Percentiles rank a stretch among this genome's conserved stretches.
phyloP scores from a whole-genome alignment of 1,140 invertebrate genomes.

The Phymastichus coffea region DNA sequence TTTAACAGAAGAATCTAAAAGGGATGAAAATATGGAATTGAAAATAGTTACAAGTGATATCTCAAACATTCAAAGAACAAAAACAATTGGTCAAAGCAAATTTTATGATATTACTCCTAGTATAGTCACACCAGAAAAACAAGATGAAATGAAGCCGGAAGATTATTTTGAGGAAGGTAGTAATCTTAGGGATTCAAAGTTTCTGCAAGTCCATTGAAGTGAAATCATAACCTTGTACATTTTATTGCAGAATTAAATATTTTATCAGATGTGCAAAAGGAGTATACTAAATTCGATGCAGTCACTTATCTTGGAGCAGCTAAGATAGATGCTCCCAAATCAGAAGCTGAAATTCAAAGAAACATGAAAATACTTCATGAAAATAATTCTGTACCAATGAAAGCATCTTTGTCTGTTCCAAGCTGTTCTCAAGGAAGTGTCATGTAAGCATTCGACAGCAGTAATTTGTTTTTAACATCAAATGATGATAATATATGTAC shows the following conservation, averaged over 20 bases:
- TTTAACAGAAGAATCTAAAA: slow-evolving; percentile 54
- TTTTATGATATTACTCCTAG: slow-evolving; percentile 49
- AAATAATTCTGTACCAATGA: slow-evolving; percentile 65
- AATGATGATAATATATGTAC: slow-evolving; percentile 4
- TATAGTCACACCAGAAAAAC: slow-evolving; percentile 64
- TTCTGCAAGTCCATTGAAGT: background rate
- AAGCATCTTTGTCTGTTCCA: slow-evolving; percentile 88
- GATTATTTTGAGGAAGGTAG: slow-evolving; percentile 70
- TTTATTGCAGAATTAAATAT: slow-evolving; percentile 41
- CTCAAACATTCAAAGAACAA: slow-evolving; percentile 37
- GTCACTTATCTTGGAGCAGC: slow-evolving; percentile 94
- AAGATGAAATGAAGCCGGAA: slow-evolving; percentile 74
- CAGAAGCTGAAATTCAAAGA: slow-evolving; percentile 91
- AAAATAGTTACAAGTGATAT: slow-evolving; percentile 33
- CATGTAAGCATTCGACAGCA: slow-evolving; percentile 58
- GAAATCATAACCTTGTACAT: slow-evolving; percentile 17
- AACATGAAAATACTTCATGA: slow-evolving; percentile 88
- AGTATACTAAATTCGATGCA: slow-evolving; percentile 88
- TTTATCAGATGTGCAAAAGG: slow-evolving; percentile 78
- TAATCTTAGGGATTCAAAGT: background rate
- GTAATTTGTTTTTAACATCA: background rate
- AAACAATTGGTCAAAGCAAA: slow-evolving; percentile 53
- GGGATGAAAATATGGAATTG: slow-evolving; percentile 43
- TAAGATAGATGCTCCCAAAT: slow-evolving; percentile 89
- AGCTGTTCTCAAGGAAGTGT: slow-evolving; percentile 82